Conservation (phyloP, 2,888 invertebrate species). For the Lasioglossum calceatum region DNA sequence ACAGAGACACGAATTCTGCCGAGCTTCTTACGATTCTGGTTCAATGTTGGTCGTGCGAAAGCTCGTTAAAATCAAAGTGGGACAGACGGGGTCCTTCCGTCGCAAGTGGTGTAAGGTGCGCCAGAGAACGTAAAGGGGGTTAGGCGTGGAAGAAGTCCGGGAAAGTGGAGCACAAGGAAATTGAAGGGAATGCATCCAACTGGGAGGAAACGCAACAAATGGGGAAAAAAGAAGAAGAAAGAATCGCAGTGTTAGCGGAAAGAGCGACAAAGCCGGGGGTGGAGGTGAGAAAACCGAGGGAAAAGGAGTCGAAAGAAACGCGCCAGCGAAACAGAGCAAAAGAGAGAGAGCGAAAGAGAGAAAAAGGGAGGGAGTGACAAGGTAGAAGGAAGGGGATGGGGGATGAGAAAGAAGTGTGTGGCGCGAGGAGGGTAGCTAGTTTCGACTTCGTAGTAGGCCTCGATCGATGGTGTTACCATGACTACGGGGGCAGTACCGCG, state of each 20-base stretch:
- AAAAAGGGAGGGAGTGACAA: neutral
- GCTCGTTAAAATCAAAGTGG: neutral
- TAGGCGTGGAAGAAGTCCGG: conserved; percentile 26
- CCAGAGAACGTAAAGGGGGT: conserved; percentile 18
- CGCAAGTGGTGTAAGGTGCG: conserved; percentile 6
- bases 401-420: conserved; percentile 24
- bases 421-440: conserved; percentile 55
- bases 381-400: neutral
- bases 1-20: neutral
- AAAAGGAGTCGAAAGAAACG: conserved; percentile 9
- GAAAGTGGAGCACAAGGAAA: conserved; percentile 54
- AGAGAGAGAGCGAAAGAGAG: no score
- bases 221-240: neutral
- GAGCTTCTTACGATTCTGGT: neutral
- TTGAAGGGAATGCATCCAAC: conserved; percentile 27
- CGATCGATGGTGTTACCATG: conserved; percentile 76
- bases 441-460: conserved; percentile 71
- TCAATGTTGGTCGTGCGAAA: neutral
- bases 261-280: conserved; percentile 23
- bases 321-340: neutral
- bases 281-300: neutral
- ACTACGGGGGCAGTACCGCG: conserved; percentile 70
- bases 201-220: conserved; percentile 2
- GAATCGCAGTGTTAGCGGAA: conserved; percentile 7
- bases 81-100: neutral